These are phyloP conservation scores for Tokudaia tokunoshimensis DNA, from an alignment of 2,797 vertebrate genomes.

Conservation along the genomic window DNA sequence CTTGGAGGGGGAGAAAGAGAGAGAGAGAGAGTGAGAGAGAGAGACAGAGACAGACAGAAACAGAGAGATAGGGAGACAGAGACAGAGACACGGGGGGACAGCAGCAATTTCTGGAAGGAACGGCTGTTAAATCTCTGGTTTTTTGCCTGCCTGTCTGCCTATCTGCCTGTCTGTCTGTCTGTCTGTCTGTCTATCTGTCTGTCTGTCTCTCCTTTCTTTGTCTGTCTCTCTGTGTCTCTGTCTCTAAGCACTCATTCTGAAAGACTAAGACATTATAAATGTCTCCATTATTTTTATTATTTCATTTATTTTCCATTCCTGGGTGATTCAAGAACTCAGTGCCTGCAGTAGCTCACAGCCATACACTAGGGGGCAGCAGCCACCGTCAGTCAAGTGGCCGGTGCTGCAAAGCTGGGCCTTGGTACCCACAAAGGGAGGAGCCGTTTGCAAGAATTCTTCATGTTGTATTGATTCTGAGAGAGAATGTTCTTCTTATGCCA, in stretches of 20 bases:
- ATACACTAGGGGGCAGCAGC: slow-evolving; percentile 87
- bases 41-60: rapidly evolving
- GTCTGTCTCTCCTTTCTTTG: too few species aligned
- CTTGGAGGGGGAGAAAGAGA: background rate
- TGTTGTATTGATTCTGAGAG: slow-evolving; percentile 16
- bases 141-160: too few species aligned
- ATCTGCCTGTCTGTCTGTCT: too few species aligned
- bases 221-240: too few species aligned
- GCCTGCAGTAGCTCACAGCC: slow-evolving; percentile 71
- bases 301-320: background rate
- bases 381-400: background rate
- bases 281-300: slow-evolving; percentile 17
- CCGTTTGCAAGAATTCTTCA: background rate
- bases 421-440: background rate
- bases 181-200: too few species aligned
- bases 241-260: slow-evolving; percentile 7
- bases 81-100: background rate
- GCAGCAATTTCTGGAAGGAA: too few species aligned
- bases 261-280: background rate
- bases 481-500: background rate
- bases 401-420: background rate
- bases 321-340: background rate
- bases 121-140: too few species aligned
- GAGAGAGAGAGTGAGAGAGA: background rate
- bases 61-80: too few species aligned